Percentiles rank a stretch among this genome's conserved stretches.
phyloP scores from a whole-genome alignment of 1,140 invertebrate genomes.

The Lepidotrigona ventralis region DNA sequence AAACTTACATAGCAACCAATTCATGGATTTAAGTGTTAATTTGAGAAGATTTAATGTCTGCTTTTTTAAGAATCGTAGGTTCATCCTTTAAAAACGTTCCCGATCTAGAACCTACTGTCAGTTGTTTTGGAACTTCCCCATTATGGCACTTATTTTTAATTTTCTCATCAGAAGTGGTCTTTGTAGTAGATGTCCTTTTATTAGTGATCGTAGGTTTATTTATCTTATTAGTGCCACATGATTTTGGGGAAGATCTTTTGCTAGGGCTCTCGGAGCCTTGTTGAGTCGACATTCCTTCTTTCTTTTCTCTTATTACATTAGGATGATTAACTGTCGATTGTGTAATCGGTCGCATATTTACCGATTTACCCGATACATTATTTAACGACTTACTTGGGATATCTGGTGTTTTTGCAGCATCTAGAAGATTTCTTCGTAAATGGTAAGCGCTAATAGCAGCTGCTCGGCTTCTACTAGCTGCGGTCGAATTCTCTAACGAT shows the following conservation, averaged over 20 bases:
- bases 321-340: slow-evolving; percentile 42
- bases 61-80: slow-evolving; percentile 81
- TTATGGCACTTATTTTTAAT: slow-evolving; percentile 72
- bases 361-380: slow-evolving; percentile 35
- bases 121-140: slow-evolving; percentile 70
- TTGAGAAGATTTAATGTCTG: slow-evolving; percentile 76
- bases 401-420: slow-evolving; percentile 77
- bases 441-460: slow-evolving; percentile 74
- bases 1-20: slow-evolving; percentile 34
- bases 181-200: slow-evolving; percentile 52
- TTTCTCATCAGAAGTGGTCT: slow-evolving; percentile 65
- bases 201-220: slow-evolving; percentile 55
- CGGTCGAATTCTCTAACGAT: slow-evolving; percentile 75
- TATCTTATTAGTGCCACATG: slow-evolving; percentile 61
- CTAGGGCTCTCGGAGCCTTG: slow-evolving; percentile 72
- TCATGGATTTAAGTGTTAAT: slow-evolving; percentile 69
- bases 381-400: slow-evolving; percentile 65
- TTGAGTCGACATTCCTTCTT: slow-evolving; percentile 61
- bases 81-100: slow-evolving; percentile 88
- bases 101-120: slow-evolving; percentile 81
- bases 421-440: slow-evolving; percentile 74
- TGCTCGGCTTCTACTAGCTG: slow-evolving; percentile 76
- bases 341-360: slow-evolving; percentile 44
- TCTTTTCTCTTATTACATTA: slow-evolving; percentile 65
- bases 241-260: slow-evolving; percentile 74